Base-by-base conservation (phyloP, 1,140 invertebrate genomes). In the Zaprionus vittiger region DNA sequence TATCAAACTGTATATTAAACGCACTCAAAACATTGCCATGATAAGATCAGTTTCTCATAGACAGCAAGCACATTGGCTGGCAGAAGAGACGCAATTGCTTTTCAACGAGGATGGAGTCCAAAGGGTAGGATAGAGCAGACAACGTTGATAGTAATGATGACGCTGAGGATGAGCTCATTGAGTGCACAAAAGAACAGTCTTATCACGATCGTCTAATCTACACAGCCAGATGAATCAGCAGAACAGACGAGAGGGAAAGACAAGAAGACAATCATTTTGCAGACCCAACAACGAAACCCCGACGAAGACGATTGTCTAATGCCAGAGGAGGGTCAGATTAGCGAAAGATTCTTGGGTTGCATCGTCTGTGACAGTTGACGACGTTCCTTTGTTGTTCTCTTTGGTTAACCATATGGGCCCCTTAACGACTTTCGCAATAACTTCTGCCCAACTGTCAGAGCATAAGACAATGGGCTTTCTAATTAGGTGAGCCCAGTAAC, bases 161-260 rank as follows among this genome's bases (percentile, higher is more conserved):
- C 83, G 84, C 83, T 68, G 55, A 28, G 77, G 71, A 81, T 89
- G 84, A 89, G 84, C 84, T 87, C 84, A 89, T 73, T 72, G 71
- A 69, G 62, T 65, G 66, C 72, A 80, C 47, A 87, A 87, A 80
- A 76, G 81, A 89, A 86, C 73, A 79, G 56, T 87, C 74, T 84
- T 87, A 87, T 87, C 84, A 71, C 69, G 84, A 84, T 89, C 72
- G 73, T 67, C 84, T 87, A 81, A 87, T 89, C 84, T 87, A 31
- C 47, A 38, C 44, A 26, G 64, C 38, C 63, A 89, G 87, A 76
- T 87, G 83, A 87, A 81, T 89, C 83, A 89, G 83, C 83, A 77
- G 9, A 59, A 60, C 60, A 68, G 60, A 59, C 31, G 26, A 55
- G n/a, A 65, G 15, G 20, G 31, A 14, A 37, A 38, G 41, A 68